Evolutionary conservation across 2,797 vertebrate species (phyloP).

Genomic region (Molothrus aeneus): DNA sequence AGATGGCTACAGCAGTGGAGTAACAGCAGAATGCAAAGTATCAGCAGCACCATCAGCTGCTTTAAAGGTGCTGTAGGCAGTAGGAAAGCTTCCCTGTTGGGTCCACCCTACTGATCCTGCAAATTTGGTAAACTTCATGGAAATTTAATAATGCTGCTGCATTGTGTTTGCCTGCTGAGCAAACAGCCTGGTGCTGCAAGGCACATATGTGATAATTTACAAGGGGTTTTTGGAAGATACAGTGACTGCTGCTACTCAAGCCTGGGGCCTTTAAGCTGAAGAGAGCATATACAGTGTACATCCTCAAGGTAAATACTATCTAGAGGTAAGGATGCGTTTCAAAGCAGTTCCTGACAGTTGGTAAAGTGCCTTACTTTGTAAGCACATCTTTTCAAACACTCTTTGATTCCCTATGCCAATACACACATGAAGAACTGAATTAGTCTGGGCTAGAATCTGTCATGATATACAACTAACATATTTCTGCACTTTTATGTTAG

Average conservation of each 20-base stretch:
- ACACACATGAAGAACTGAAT: neutral
- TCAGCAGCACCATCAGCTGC: slow-evolving; percentile 70
- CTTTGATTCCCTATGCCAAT: slow-evolving; percentile 36
- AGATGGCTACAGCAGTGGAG: slow-evolving; percentile 66
- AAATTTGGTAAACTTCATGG: slow-evolving; percentile 85
- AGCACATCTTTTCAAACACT: slow-evolving; percentile 32
- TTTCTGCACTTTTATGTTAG: neutral
- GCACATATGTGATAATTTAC: slow-evolving; percentile 80
- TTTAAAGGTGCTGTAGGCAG: slow-evolving; percentile 74
- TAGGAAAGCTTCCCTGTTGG: slow-evolving; percentile 69
- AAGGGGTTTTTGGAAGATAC: slow-evolving; percentile 67
- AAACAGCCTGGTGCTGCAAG: slow-evolving; percentile 74
- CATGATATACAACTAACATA: neutral
- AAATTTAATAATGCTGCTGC: slow-evolving; percentile 82
- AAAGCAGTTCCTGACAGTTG: slow-evolving; percentile 74
- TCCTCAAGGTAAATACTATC: slow-evolving; percentile 82
- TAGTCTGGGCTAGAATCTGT: neutral
- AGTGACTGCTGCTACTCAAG: slow-evolving; percentile 54
- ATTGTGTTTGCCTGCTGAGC: slow-evolving; percentile 81
- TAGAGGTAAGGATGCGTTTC: slow-evolving; percentile 65
- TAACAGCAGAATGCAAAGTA: slow-evolving; percentile 76
- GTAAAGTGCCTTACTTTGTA: slow-evolving; percentile 77
- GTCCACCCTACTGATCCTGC: slow-evolving; percentile 80
- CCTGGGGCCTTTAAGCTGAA: slow-evolving; percentile 76
- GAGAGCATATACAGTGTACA: slow-evolving; percentile 78